Conservation (phyloP, 2,113 vertebrate species). For the Dicerorhinus sumatrensis region DNA sequence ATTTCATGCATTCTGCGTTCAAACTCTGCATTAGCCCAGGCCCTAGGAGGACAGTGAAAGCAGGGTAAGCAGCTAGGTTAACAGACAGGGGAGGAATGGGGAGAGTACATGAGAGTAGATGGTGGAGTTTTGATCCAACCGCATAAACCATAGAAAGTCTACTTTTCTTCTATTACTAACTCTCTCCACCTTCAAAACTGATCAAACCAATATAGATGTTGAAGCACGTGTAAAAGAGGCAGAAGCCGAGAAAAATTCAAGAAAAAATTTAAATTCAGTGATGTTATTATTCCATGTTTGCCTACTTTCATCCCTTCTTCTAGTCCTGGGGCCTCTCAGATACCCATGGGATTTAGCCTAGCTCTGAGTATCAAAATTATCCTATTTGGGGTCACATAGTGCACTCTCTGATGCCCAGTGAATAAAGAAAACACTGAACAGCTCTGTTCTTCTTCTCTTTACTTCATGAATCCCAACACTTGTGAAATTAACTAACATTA, state of each 20-base stretch:
- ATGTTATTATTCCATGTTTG: background rate
- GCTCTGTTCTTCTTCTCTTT: background rate
- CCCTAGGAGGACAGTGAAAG: background rate
- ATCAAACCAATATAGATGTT: background rate
- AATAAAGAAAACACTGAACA: background rate
- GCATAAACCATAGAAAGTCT: background rate
- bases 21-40: background rate
- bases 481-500: background rate
- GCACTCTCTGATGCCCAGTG: background rate
- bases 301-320: background rate
- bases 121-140: background rate
- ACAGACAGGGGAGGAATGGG: background rate
- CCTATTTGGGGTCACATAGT: background rate
- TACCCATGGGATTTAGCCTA: background rate
- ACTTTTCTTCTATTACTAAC: background rate
- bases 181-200: background rate
- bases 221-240: background rate
- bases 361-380: background rate
- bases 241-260: background rate
- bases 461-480: background rate
- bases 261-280: background rate
- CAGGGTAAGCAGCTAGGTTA: background rate
- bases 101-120: background rate
- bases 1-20: background rate
- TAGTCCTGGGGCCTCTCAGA: background rate